Evolutionary conservation across 2,113 vertebrate genomes (phyloP).

Genomic region (Parotia lawesii): DNA sequence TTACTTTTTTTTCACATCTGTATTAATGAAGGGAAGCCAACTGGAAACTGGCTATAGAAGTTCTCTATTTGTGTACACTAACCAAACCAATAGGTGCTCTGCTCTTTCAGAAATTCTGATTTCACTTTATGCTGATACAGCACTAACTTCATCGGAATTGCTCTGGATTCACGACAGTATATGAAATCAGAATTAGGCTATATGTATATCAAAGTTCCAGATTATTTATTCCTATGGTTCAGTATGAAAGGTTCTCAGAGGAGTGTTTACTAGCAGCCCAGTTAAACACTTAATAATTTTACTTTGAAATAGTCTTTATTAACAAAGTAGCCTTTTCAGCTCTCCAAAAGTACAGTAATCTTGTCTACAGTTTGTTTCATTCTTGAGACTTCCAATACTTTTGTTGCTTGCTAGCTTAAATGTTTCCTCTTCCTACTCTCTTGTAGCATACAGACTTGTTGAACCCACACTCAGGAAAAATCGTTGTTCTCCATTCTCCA

Average conservation of each 20-base stretch:
- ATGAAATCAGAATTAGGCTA: neutral
- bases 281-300: neutral
- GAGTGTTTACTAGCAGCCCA: neutral
- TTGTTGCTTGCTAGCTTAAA: neutral
- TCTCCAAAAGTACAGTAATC: neutral
- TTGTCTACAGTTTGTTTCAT: neutral
- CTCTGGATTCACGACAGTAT: neutral
- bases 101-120: neutral
- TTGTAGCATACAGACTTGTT: neutral
- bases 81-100: neutral
- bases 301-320: neutral
- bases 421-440: neutral
- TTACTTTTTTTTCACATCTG: neutral
- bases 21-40: neutral
- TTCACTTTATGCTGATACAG: neutral
- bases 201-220: neutral
- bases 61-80: neutral
- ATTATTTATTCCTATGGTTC: neutral
- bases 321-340: neutral
- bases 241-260: neutral
- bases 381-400: neutral
- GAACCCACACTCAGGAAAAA: neutral
- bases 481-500: neutral
- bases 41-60: neutral
- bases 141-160: neutral